Evolutionary conservation across 2,888 invertebrate genomes (phyloP).

Genomic region (Netelia inedita): DNA sequence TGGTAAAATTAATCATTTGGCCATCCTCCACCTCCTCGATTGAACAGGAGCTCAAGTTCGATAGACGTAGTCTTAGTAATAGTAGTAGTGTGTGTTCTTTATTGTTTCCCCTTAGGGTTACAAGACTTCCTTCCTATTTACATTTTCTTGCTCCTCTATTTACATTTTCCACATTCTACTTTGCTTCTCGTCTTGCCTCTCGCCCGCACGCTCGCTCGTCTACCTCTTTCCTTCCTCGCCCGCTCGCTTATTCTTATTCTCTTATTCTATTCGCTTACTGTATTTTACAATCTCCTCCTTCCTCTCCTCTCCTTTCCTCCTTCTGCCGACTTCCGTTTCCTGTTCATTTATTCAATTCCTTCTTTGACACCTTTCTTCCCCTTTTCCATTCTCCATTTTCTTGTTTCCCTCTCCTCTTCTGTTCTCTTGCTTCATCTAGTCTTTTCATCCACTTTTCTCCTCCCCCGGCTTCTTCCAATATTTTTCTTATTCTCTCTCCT

Average conservation of each 20-base stretch:
- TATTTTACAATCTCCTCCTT: neutral
- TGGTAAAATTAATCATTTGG: too few relatives aligned
- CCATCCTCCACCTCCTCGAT: too few relatives aligned
- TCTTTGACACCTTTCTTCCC: neutral
- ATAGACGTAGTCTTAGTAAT: too few relatives aligned
- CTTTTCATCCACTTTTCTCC: conserved; percentile 2
- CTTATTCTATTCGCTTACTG: neutral
- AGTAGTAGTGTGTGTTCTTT: too few relatives aligned
- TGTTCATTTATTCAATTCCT: neutral
- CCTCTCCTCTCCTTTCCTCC: neutral
- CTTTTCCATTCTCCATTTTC: neutral
- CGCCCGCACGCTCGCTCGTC: neutral
- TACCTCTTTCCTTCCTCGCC: neutral
- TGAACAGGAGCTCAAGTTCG: too few relatives aligned
- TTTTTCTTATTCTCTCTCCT: neutral
- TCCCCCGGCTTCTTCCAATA: neutral
- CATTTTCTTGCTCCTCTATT: too few relatives aligned
- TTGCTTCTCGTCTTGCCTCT: too few relatives aligned
- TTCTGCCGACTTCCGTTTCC: neutral
- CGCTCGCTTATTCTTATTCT: neutral
- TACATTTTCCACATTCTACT: too few relatives aligned
- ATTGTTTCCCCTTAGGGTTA: too few relatives aligned
- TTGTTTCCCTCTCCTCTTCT: neutral
- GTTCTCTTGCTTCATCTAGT: neutral
- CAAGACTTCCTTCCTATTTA: too few relatives aligned